Evolutionary conservation across 2,113 vertebrate genomes (phyloP), one percentile per base, ranked within the genome.

Genomic region (Microcebus jonahi): DNA sequence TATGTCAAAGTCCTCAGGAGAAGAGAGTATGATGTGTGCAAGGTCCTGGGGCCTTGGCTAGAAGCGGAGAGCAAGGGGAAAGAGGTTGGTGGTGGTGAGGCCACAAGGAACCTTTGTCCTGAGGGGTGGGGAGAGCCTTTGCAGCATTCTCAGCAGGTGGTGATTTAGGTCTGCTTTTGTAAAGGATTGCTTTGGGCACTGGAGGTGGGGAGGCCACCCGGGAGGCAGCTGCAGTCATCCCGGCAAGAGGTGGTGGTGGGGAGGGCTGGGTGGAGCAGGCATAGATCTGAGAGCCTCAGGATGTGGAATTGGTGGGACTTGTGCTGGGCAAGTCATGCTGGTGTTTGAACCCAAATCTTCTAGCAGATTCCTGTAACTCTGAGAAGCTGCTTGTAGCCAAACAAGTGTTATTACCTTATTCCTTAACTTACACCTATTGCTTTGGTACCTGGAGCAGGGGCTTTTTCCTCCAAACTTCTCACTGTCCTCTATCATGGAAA

Each of bases 31-130:
- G 59, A 39, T 27, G 23, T 39, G 65, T 42, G 86, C 42, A 13
- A 18, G 15, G 23, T 29, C 3, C 6, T 25, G 14, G 39, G 42
- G 39, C 39, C 42, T 15, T 45, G 27, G 73, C 42, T 42, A 8
- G 29, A 39, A 73, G 75, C 73, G 48, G 48, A 36, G 48, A 39
- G 48, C 18, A 31, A 17, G 13, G 1, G 73, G 34, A 48, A 83
- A 63, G n/a, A 71, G 53, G 27, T 9, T 8, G 1, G 27, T n/a
- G 18, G 34, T 9, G 21, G 63, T 6, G 29, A 70, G 34, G 81
- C 18, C 57, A 3, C 1, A 0, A 0, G 1, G 23, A 53, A 71
- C 50, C 39, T 88, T 14, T 36, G 4, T 85, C 10, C 53, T 21
- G 29, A 53, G 34, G 50, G 6, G 20, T 29, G 5, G n/a, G 29